Percentiles rank a stretch among this genome's conserved stretches.
phyloP scores from a whole-genome alignment of 2,797 vertebrate genomes.

The Esox masquinongy region DNA sequence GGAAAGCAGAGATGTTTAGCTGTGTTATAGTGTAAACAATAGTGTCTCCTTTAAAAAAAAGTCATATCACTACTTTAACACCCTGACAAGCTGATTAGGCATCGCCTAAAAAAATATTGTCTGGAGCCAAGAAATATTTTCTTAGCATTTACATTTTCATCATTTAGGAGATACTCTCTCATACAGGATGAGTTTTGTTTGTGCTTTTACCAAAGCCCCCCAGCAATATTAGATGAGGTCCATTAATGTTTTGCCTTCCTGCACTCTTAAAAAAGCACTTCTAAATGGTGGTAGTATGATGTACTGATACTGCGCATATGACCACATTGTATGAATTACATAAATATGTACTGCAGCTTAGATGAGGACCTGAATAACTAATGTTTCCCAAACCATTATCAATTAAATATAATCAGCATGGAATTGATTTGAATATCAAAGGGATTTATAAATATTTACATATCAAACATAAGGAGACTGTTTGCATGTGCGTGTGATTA shows the following conservation, averaged over 20 bases:
- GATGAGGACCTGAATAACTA: conserved; percentile 33
- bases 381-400: conserved; percentile 28
- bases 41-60: conserved; percentile 35
- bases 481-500: conserved; percentile 43
- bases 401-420: conserved; percentile 46
- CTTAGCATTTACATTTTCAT: conserved; percentile 11
- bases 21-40: conserved; percentile 57
- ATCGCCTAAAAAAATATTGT: conserved; percentile 11
- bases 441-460: conserved; percentile 23
- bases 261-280: background rate
- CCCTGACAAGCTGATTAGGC: conserved; percentile 25
- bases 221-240: background rate
- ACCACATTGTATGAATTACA: background rate
- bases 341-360: background rate
- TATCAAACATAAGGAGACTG: conserved; percentile 45
- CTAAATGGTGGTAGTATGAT: too few species aligned
- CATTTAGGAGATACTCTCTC: background rate
- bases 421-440: conserved; percentile 63
- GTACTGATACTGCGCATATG: too few species aligned
- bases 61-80: conserved; percentile 30
- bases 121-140: conserved; percentile 16
- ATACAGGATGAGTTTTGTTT: background rate
- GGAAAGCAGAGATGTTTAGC: conserved; percentile 68
- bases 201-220: background rate
- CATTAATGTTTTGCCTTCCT: background rate